phyloP scores from a whole-genome alignment of 2,113 vertebrate species.

The Perca fluviatilis region DNA sequence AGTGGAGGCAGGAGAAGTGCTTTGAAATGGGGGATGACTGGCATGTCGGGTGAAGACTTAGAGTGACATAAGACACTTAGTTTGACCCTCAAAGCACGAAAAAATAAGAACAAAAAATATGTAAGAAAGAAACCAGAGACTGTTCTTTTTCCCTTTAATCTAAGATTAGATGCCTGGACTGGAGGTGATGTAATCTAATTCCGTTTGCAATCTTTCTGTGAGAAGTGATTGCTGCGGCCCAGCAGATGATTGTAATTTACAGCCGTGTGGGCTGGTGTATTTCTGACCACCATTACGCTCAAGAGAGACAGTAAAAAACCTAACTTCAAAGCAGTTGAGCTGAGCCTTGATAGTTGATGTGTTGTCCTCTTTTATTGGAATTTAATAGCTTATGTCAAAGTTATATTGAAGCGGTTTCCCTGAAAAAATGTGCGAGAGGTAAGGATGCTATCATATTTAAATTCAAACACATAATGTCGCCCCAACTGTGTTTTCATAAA shows the following conservation, averaged over 20 bases:
- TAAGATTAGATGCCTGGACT: conserved; percentile 72
- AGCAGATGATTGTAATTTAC: conserved; percentile 76
- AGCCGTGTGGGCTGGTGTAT: conserved; percentile 52
- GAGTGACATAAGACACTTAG: conserved; percentile 33
- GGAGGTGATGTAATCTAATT: conserved; percentile 79
- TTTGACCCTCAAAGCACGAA: conserved; percentile 52
- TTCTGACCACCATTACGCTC: conserved; percentile 56
- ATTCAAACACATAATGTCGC: neutral
- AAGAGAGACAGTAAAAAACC: conserved; percentile 30
- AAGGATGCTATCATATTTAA: neutral
- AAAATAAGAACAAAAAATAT: conserved; percentile 27
- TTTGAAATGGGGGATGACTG: conserved; percentile 29
- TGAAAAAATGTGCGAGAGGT: neutral
- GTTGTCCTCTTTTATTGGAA: conserved; percentile 26
- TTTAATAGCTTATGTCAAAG: conserved; percentile 10
- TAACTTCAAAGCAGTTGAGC: conserved; percentile 46
- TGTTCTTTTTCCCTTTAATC: conserved; percentile 70
- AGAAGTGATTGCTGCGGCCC: conserved; percentile 74
- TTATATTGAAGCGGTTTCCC: neutral
- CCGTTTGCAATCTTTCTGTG: conserved; percentile 63
- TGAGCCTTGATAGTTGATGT: conserved; percentile 23
- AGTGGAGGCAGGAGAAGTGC: neutral
- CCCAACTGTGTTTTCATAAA: conserved; percentile 12
- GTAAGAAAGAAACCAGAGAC: conserved; percentile 45
- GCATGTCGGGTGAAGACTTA: conserved; percentile 42